Percentiles rank a stretch among this genome's conserved stretches.
Evolutionary conservation across 2,888 invertebrate genomes (phyloP).

Genomic region (Sesamia inferens): DNA sequence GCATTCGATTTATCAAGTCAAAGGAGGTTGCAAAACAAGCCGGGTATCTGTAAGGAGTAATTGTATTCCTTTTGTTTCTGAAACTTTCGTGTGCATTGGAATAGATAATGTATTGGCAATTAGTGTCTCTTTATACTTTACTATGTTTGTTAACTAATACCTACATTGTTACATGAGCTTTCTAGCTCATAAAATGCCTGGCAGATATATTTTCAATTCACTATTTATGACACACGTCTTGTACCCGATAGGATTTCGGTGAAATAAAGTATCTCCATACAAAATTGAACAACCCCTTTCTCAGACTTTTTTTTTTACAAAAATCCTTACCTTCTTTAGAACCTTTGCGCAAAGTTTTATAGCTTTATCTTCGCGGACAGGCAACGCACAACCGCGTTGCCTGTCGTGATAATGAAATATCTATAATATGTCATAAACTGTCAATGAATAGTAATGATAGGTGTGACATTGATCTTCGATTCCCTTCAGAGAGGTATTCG

Average conservation of each 20-base stretch:
- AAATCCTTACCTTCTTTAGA: not conserved
- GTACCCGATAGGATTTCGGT: not conserved
- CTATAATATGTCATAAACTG: not conserved
- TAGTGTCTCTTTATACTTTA: conserved; percentile 1
- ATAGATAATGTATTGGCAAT: conserved; percentile 1
- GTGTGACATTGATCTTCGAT: too few species aligned
- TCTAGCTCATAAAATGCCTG: not conserved
- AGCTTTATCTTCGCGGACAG: not conserved
- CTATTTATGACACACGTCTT: not conserved
- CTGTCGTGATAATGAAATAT: not conserved
- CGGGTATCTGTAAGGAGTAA: conserved; percentile 7
- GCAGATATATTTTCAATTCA: conserved; percentile 4
- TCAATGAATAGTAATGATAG: too few species aligned
- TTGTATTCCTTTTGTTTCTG: conserved; percentile 31
- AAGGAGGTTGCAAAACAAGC: conserved; percentile 35
- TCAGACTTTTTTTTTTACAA: not conserved
- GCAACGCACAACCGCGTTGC: not conserved
- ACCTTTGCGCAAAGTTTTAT: not conserved
- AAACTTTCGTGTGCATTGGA: conserved; percentile 27
- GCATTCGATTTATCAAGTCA: conserved; percentile 54
- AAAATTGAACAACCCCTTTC: not conserved
- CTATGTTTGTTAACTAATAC: not conserved
- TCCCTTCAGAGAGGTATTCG: too few species aligned
- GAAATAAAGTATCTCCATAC: not conserved
- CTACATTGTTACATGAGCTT: not conserved